Percentiles rank a stretch among this genome's conserved stretches.
phyloP scores from a whole-genome alignment of 1,140 invertebrate species.

The Rhyzopertha dominica region DNA sequence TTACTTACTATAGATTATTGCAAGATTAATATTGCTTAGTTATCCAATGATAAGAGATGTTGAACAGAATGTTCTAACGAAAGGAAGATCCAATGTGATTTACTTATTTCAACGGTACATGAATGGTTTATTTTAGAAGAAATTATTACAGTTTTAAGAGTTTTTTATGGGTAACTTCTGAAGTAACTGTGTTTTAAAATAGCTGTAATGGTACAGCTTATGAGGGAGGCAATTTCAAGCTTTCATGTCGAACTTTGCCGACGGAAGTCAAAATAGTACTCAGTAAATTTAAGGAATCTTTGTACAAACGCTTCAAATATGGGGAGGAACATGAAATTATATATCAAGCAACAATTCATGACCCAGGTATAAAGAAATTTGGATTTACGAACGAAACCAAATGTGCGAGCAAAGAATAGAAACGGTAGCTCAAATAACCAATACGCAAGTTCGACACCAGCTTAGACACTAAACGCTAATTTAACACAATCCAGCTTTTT shows the following conservation, averaged over 20 bases:
- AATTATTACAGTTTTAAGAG: conserved; percentile 24
- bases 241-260: conserved; percentile 1
- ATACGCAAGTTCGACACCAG: neutral
- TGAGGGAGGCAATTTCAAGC: conserved; percentile 1
- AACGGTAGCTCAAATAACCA: conserved; percentile 1
- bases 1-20: too few relatives aligned
- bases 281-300: neutral
- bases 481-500: neutral
- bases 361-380: conserved; percentile 19
- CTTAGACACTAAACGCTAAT: neutral
- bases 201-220: conserved; percentile 6
- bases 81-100: too few relatives aligned
- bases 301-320: conserved; percentile 11
- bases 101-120: too few relatives aligned
- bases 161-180: too few relatives aligned
- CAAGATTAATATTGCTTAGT: too few relatives aligned
- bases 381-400: conserved; percentile 2
- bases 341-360: conserved; percentile 6
- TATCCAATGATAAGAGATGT: too few relatives aligned
- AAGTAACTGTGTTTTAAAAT: too few relatives aligned
- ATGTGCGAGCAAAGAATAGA: neutral
- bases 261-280: neutral
- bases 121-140: too few relatives aligned
- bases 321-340: conserved; percentile 9
- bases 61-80: too few relatives aligned